Evolutionary conservation across 2,888 invertebrate species (phyloP), one percentile per base, ranked within the genome.

Genomic region (Dilophus febrilis): DNA sequence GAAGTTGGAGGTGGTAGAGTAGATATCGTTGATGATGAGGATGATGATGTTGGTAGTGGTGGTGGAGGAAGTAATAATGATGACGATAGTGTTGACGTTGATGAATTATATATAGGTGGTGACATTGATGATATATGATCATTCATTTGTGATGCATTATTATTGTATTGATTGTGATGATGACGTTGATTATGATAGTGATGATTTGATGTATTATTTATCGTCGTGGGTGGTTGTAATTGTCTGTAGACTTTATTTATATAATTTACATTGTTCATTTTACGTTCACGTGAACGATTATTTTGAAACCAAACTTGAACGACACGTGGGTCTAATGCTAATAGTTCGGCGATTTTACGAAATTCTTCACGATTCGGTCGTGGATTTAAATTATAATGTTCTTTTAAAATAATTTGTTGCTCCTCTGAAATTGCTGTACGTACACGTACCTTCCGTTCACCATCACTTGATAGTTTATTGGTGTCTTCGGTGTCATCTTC

Each of bases 231-330:
- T 14, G 17, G 28, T 22, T 22, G 22, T 22, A 6, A 8, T 6
- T 22, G 37, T 34, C 18, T 11, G n/a, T 18, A 38, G 2, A 32
- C 17, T 22, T 38, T 33, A 16, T 44, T 47, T 8, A 46, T 46
- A 39, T 49, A 54, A 34, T 58, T 47, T 4, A 54, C 54, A 45
- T 63, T 67, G 29, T 68, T 69, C 62, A 73, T 59, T 49, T 87
- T 72, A 35, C 90, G 73, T 54, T 88, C 88, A 39, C 90, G 71
- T 1, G 92, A 92, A 46, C 92, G 72, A 47, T 86, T 87, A 59
- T 94, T 94, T 65, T 94, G 94, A 58, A 94, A 94, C 92, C 94
- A 94, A 6, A 92, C 94, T 67, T 92, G 81, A 4, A 85, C 83
- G 2, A 86, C 85, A 42, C 86, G 67, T 32, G 80, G 77, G 41